Evolutionary conservation across 2,113 vertebrate genomes (phyloP).

Genomic region (Grus americana): DNA sequence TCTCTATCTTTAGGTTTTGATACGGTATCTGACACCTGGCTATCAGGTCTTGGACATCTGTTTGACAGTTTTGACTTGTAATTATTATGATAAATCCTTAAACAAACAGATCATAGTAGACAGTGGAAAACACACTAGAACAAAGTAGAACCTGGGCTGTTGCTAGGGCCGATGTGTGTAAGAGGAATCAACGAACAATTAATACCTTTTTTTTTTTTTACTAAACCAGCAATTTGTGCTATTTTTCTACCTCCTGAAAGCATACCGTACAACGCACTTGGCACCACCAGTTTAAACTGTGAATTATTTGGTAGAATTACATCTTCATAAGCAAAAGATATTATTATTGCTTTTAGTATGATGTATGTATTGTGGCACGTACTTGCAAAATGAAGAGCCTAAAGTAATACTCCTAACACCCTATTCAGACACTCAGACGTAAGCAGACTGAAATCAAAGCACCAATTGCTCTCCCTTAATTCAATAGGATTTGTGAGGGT

Average conservation of each 20-base stretch:
- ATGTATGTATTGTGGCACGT: neutral
- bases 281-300: neutral
- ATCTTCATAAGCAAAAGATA: neutral
- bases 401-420: constrained; percentile 20
- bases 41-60: neutral
- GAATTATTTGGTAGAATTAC: neutral
- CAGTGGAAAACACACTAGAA: neutral
- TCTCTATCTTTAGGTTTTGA: neutral
- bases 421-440: constrained; percentile 3
- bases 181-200: neutral
- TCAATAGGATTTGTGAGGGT: constrained; percentile 36
- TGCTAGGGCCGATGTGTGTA: neutral
- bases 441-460: constrained; percentile 52
- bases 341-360: neutral
- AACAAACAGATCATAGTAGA: constrained; percentile 22
- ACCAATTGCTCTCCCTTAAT: neutral
- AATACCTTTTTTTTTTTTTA: neutral
- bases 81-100: constrained; percentile 40
- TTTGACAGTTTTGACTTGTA: constrained; percentile 37
- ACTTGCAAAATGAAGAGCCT: neutral
- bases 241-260: neutral
- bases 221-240: neutral
- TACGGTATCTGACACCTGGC: neutral
- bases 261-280: neutral
- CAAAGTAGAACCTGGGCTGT: neutral